A percentile compares a stretch with the other conserved stretches of the same genome.
These are phyloP conservation scores for Ceramica pisi DNA, from an alignment of 2,888 invertebrate species.

Conservation along the genomic window DNA sequence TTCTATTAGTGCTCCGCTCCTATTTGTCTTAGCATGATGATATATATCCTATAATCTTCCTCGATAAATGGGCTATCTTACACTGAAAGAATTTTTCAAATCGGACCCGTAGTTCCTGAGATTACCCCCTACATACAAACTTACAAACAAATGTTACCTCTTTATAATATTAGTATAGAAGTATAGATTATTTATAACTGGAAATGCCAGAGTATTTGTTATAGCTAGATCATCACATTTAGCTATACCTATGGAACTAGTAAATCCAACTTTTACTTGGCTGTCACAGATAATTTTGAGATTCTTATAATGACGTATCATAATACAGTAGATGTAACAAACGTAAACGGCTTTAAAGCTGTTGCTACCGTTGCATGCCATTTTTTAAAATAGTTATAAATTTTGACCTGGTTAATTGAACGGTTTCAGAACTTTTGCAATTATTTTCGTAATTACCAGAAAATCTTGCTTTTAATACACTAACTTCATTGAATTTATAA, in stretches of 20 bases:
- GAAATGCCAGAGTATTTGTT: background rate
- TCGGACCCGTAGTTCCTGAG: too few species aligned
- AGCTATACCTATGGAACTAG: background rate
- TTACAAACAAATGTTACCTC: too few species aligned
- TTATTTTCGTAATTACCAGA: background rate
- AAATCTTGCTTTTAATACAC: background rate
- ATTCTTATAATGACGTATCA: background rate
- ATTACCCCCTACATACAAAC: too few species aligned
- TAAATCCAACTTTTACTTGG: background rate
- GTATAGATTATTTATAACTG: background rate
- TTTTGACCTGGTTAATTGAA: background rate
- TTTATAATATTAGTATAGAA: too few species aligned
- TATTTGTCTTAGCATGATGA: too few species aligned
- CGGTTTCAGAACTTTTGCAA: background rate
- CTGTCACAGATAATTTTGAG: background rate
- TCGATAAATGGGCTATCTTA: too few species aligned
- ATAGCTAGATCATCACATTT: background rate
- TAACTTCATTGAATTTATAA: background rate
- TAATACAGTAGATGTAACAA: too few species aligned
- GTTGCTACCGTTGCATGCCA: background rate
- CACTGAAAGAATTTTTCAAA: too few species aligned
- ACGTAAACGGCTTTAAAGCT: background rate
- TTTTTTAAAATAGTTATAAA: background rate
- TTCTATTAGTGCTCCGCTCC: too few species aligned
- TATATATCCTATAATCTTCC: too few species aligned